phyloP scores from a whole-genome alignment of 2,113 vertebrate genomes.

The Saimiri boliviensis region DNA sequence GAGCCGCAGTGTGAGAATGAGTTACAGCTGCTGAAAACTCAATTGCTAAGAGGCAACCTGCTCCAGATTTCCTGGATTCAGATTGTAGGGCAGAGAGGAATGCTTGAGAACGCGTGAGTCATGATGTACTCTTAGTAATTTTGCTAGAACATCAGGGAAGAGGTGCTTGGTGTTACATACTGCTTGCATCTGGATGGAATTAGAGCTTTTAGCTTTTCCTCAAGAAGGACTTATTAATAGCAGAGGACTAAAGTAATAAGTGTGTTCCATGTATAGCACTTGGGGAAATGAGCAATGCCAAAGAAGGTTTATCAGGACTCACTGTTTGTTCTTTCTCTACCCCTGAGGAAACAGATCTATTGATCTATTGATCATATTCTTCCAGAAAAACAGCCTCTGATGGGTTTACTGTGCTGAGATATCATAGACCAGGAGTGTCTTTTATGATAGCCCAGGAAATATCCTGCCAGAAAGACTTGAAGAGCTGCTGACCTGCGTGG shows the following conservation, averaged over 20 bases:
- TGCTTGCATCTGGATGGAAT: conserved; percentile 54
- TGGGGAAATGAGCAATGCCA: conserved; percentile 52
- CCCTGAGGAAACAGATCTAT: conserved; percentile 58
- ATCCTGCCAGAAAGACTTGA: background rate
- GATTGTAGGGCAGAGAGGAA: background rate
- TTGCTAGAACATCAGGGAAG: background rate
- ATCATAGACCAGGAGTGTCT: background rate
- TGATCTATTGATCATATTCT: conserved; percentile 61
- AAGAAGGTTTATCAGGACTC: conserved; percentile 5
- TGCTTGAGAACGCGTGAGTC: background rate
- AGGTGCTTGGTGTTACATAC: background rate
- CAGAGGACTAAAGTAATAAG: background rate
- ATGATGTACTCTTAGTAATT: background rate
- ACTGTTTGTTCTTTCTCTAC: conserved; percentile 32
- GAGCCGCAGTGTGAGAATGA: background rate
- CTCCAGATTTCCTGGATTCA: background rate
- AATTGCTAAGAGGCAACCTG: background rate
- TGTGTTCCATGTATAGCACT: background rate
- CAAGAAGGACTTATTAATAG: conserved; percentile 60
- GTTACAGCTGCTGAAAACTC: background rate
- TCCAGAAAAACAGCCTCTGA: conserved; percentile 19
- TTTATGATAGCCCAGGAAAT: background rate
- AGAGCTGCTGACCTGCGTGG: background rate
- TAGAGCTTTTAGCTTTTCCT: conserved; percentile 35
- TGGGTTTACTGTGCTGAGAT: background rate